A percentile compares a stretch with the other conserved stretches of the same genome.
phyloP scores from a whole-genome alignment of 2,888 invertebrate genomes.

The Luffia ferchaultella region DNA sequence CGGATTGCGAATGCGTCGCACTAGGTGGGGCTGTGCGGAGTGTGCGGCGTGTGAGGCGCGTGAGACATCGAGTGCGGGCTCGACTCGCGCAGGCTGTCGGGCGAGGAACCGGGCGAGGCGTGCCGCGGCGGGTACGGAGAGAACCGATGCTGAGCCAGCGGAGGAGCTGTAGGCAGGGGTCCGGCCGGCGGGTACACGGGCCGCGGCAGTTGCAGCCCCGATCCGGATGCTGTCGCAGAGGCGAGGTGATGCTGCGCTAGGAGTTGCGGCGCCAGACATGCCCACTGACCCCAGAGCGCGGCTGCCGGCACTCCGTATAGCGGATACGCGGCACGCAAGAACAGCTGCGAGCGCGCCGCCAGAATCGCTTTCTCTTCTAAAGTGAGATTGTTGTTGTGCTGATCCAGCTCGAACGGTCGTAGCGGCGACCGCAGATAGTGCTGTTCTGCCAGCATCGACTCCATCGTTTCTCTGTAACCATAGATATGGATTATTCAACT shows the following conservation, averaged over 20 bases:
- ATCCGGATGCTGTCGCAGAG: constrained; percentile 39
- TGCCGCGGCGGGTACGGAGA: constrained; percentile 66
- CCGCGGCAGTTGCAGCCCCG: constrained; percentile 55
- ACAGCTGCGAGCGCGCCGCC: constrained; percentile 78
- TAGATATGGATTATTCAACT: no score
- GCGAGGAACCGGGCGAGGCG: constrained; percentile 64
- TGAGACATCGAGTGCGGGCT: constrained; percentile 44
- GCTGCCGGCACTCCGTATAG: constrained; percentile 60
- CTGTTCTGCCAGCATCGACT: constrained; percentile 86
- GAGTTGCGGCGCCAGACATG: constrained; percentile 71
- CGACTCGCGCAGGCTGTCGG: constrained; percentile 67
- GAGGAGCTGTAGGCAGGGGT: constrained; percentile 35
- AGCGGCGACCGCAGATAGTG: constrained; percentile 81
- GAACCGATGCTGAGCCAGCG: constrained; percentile 68
- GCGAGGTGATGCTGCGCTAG: constrained; percentile 71
- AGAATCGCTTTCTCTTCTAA: constrained; percentile 81
- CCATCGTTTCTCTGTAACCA: constrained; percentile 85
- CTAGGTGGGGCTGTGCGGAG: constrained; percentile 49
- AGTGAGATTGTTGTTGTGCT: constrained; percentile 75
- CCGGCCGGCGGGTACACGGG: constrained; percentile 54
- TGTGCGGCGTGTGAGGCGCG: constrained; percentile 36
- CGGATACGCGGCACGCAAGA: constrained; percentile 75
- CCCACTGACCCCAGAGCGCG: constrained; percentile 77
- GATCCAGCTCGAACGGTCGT: constrained; percentile 77
- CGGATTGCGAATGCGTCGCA: constrained; percentile 52